These are phyloP conservation scores for Epirrhoe tristata DNA, from an alignment of 2,888 invertebrate species.

Conservation along the genomic window DNA sequence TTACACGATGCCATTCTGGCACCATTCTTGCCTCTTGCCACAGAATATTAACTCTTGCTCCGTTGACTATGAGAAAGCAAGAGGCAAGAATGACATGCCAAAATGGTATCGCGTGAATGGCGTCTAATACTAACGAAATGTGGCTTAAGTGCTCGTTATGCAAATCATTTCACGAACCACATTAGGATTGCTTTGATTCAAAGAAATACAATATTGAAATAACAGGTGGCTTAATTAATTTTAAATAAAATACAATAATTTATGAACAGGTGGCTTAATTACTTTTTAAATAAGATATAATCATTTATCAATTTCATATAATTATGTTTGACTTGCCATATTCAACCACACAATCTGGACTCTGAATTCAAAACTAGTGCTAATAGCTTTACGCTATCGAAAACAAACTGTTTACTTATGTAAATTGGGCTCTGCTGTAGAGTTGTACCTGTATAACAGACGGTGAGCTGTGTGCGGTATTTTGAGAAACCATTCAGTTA, in stretches of 20 bases:
- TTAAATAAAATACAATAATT: background rate
- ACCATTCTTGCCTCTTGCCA: no score
- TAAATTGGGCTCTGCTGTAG: slow-evolving; percentile 22
- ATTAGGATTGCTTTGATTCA: background rate
- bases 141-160: background rate
- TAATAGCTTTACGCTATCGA: slow-evolving; percentile 20
- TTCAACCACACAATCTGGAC: background rate
- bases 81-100: no score
- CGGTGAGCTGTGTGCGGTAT: background rate
- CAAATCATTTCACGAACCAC: background rate
- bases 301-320: no score
- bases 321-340: no score
- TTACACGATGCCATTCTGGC: no score
- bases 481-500: background rate
- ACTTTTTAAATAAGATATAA: no score
- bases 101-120: no score
- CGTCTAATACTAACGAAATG: background rate
- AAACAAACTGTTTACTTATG: slow-evolving; percentile 35
- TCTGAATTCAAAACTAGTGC: slow-evolving; percentile 1
- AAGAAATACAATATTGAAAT: background rate
- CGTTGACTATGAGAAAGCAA: no score
- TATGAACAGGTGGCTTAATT: no score
- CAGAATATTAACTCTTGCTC: no score
- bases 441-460: background rate
- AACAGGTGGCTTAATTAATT: background rate